These are phyloP conservation scores for Dipodomys spectabilis DNA, from an alignment of 2,113 vertebrate genomes.

Conservation along the genomic window DNA sequence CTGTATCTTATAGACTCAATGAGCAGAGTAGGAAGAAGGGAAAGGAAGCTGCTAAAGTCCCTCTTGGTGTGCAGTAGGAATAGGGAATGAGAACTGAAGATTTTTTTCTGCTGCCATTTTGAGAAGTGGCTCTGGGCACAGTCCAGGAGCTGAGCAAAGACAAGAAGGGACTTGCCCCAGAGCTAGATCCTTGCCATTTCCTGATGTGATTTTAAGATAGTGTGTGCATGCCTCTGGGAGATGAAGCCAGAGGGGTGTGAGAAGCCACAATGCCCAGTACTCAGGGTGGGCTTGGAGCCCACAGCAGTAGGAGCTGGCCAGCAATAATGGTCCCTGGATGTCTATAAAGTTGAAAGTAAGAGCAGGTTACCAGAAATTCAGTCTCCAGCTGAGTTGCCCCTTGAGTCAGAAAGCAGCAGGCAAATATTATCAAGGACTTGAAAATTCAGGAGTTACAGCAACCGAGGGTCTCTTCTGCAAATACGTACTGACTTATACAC, in stretches of 20 bases:
- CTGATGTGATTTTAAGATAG: background rate
- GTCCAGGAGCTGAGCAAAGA: background rate
- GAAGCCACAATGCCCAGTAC: accelerated
- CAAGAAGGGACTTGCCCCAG: accelerated
- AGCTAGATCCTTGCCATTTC: background rate
- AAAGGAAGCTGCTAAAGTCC: too few relatives aligned
- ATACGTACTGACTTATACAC: conserved; percentile 44
- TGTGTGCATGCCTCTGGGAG: background rate
- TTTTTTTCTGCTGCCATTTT: background rate
- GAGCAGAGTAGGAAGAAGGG: background rate
- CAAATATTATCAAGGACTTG: background rate
- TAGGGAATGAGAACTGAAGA: background rate
- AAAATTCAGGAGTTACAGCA: background rate
- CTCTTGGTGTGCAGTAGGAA: background rate
- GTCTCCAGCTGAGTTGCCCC: background rate
- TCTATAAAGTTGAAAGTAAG: background rate
- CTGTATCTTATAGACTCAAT: background rate
- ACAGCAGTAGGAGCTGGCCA: background rate
- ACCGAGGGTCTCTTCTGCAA: background rate
- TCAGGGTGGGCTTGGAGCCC: background rate
- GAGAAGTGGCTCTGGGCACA: background rate
- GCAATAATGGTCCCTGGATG: too few relatives aligned
- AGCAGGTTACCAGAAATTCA: background rate
- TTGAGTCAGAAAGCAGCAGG: background rate
- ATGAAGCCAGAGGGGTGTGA: background rate